These are phyloP conservation scores for Parasteatoda tepidariorum DNA, from an alignment of 1,140 invertebrate genomes.

Conservation along the genomic window DNA sequence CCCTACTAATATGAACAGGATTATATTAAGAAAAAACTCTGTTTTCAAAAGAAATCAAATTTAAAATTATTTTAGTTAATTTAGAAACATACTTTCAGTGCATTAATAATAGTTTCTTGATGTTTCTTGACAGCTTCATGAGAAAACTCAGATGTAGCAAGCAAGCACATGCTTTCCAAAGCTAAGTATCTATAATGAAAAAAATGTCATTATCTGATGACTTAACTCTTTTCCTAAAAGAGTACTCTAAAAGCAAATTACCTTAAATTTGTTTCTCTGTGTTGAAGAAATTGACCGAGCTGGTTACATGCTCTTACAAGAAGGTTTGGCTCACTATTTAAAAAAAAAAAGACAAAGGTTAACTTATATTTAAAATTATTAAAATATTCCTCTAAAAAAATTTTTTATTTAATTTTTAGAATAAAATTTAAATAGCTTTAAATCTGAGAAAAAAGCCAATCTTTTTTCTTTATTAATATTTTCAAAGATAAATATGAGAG, in stretches of 20 bases:
- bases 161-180: slow-evolving; percentile 98
- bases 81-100: slow-evolving; percentile 85
- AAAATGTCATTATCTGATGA: not conserved
- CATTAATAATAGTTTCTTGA: slow-evolving; percentile 98
- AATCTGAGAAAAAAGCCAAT: not conserved
- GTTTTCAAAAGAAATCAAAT: no score
- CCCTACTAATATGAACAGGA: no score
- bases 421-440: no score
- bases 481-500: no score
- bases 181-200: slow-evolving; percentile 82
- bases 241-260: slow-evolving; percentile 63
- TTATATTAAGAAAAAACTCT: no score
- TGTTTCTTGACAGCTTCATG: slow-evolving; percentile 99
- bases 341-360: slow-evolving; percentile 2
- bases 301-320: slow-evolving; percentile 98
- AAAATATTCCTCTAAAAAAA: no score
- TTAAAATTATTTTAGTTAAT: no score
- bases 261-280: slow-evolving; percentile 97
- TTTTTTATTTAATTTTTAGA: no score
- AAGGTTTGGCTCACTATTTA: slow-evolving; percentile 85
- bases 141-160: slow-evolving; percentile 99
- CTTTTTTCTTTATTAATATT: no score
- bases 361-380: not conserved
- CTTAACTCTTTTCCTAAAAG: not conserved
- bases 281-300: slow-evolving; percentile 97